Base-by-base conservation (phyloP, 2,797 vertebrate genomes). In the Taenioides sp. region DNA sequence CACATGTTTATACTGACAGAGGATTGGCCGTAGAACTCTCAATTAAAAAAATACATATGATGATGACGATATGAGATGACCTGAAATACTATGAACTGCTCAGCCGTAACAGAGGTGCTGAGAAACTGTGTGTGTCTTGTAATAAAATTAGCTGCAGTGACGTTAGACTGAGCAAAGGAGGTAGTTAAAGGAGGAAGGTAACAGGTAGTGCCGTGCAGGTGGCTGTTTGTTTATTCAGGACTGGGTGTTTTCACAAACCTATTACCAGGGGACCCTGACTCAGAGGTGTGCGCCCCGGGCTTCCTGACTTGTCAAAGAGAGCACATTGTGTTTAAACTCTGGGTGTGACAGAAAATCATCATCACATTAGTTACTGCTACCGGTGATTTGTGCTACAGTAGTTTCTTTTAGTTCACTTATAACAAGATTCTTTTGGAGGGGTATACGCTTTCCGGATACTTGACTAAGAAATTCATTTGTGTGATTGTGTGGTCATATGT, bases 141-240 rank as follows among this genome's bases (percentile, higher is more conserved):
- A 40, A n/a, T 22, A 27, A 28, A 20, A 47, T 16, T 16, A 28
- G 18, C 52, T 11, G 55, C 22, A 66, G 62, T 23, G 69, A 72
- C 43, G 7, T 57, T 23, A 70, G 71, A 18, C 17, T 59, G 31
- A 31, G 54, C 11, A 73, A 76, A 84, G 74, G 43, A 47, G 43
- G 43, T 47, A 16, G 43, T 47, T 47, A 47, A 17, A 47, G 3
- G 43, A 27, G 23, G 57, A 63, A 75, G 58, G 74, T 78, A 65
- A 81, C 54, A n/a, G 17, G 55, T 80, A 76, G 62, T 50, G 12
- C 10, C 16, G 77, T 47, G 14, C 43, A 47, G 43, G 43, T 47
- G 43, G 14, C 10, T 69, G 52, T 80, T 80, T 86, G 74, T 87
- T 84, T 86, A 81, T 72, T 65, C 16, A 0, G 67, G 43, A 67